Evolutionary conservation across 2,888 invertebrate genomes (phyloP).

Genomic region (Pyrochroa serraticornis): DNA sequence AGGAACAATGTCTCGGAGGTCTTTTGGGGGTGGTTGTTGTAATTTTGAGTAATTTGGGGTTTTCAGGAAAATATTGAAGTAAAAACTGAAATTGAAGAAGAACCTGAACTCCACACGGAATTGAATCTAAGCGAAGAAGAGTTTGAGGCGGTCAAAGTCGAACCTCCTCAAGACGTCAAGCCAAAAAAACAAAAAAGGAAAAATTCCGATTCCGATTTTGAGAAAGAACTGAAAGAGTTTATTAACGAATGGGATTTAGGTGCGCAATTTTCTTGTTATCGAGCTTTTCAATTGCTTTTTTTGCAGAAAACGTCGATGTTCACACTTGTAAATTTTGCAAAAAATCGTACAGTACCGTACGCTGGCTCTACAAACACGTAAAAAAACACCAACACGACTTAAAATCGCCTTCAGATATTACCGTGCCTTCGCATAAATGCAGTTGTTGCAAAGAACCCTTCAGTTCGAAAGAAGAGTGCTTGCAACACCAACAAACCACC

Average conservation of each 20-base stretch:
- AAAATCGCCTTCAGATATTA: conserved; percentile 1
- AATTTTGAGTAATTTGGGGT: no score
- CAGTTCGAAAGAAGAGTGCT: conserved; percentile 50
- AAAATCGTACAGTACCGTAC: conserved; percentile 39
- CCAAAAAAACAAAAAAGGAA: no score
- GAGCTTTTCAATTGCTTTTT: not conserved
- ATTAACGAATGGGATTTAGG: no score
- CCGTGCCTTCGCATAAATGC: conserved; percentile 44
- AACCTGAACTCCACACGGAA: conserved; percentile 10
- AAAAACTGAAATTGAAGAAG: conserved; percentile 2
- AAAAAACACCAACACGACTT: conserved; percentile 34
- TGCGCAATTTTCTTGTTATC: no score
- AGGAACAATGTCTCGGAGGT: not conserved
- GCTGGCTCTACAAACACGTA: conserved; percentile 46
- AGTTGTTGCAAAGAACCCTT: conserved; percentile 55
- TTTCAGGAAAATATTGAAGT: conserved; percentile 3
- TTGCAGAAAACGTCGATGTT: conserved; percentile 10
- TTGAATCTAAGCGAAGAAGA: conserved; percentile 1
- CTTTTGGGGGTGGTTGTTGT: no score
- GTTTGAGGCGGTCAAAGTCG: no score
- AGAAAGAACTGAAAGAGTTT: no score
- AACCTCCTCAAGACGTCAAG: no score
- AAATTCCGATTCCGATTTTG: no score
- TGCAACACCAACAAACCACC: conserved; percentile 52
- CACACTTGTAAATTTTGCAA: conserved; percentile 43